These are phyloP conservation scores for Chaunax sp. DNA, from an alignment of 2,797 vertebrate species.

Conservation along the genomic window DNA sequence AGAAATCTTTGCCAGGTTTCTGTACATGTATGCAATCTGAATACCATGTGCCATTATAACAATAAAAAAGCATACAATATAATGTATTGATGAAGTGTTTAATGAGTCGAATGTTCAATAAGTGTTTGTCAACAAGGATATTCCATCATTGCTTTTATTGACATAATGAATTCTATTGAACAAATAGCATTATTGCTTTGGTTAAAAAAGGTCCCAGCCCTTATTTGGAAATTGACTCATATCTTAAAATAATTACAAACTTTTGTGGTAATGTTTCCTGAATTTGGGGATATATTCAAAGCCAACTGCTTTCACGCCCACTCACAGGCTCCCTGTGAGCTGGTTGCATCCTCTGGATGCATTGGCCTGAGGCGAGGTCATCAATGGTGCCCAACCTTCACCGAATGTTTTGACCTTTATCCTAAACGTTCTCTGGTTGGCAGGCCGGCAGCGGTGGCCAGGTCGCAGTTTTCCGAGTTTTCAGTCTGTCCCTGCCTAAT, in stretches of 20 bases:
- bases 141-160: slow-evolving; percentile 28
- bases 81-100: slow-evolving; percentile 16
- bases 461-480: too few relatives aligned
- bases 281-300: slow-evolving; percentile 57
- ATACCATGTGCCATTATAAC: slow-evolving; percentile 43
- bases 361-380: too few relatives aligned
- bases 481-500: too few relatives aligned
- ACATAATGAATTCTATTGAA: slow-evolving; percentile 38
- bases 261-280: slow-evolving; percentile 35
- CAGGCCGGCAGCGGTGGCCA: too few relatives aligned
- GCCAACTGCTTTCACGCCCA: not conserved
- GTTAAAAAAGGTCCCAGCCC: slow-evolving; percentile 32
- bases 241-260: slow-evolving; percentile 66
- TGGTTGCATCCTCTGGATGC: too few relatives aligned
- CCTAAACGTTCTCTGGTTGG: too few relatives aligned
- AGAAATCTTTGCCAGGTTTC: slow-evolving; percentile 8
- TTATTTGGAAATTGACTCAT: slow-evolving; percentile 48
- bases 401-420: too few relatives aligned
- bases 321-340: too few relatives aligned
- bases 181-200: slow-evolving; percentile 23
- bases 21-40: slow-evolving; percentile 27
- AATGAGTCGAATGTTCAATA: slow-evolving; percentile 18
- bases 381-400: too few relatives aligned
- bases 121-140: slow-evolving; percentile 17
- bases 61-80: slow-evolving; percentile 22